Evolutionary conservation across 2,888 invertebrate genomes (phyloP).

Genomic region (Lasioglossum zephyrum): DNA sequence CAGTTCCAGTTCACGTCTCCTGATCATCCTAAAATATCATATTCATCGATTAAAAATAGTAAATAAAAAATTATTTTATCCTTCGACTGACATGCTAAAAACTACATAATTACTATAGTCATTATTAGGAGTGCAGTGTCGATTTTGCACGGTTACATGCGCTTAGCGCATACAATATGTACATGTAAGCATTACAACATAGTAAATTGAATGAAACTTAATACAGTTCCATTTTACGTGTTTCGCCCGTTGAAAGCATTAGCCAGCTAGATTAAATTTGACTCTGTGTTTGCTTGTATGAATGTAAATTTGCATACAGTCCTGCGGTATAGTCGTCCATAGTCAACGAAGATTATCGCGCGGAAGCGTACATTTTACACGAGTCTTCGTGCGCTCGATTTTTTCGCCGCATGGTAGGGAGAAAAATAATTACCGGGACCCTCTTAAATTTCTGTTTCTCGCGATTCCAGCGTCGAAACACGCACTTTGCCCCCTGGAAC

Average conservation of each 20-base stretch:
- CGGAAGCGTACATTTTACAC: neutral
- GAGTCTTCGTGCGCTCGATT: neutral
- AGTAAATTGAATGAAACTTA: neutral
- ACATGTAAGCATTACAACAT: neutral
- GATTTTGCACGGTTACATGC: neutral
- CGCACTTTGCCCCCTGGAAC: neutral
- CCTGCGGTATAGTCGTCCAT: neutral
- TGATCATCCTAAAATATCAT: neutral
- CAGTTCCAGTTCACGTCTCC: no score
- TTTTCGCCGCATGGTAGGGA: neutral
- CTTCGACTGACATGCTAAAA: no score
- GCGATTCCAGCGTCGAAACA: neutral
- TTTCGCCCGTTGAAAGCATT: neutral
- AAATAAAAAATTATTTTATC: no score
- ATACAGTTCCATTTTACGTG: constrained; percentile 3
- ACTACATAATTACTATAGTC: neutral
- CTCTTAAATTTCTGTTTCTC: neutral
- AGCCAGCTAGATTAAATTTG: neutral
- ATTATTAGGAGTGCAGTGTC: neutral
- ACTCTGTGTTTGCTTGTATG: constrained; percentile 4
- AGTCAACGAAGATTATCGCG: constrained; percentile 4
- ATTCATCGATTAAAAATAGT: neutral
- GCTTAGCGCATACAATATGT: neutral
- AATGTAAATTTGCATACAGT: constrained; percentile 1
- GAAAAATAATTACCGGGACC: neutral